Conservation (phyloP, 1,140 invertebrate genomes). For the Halesus radiatus region DNA sequence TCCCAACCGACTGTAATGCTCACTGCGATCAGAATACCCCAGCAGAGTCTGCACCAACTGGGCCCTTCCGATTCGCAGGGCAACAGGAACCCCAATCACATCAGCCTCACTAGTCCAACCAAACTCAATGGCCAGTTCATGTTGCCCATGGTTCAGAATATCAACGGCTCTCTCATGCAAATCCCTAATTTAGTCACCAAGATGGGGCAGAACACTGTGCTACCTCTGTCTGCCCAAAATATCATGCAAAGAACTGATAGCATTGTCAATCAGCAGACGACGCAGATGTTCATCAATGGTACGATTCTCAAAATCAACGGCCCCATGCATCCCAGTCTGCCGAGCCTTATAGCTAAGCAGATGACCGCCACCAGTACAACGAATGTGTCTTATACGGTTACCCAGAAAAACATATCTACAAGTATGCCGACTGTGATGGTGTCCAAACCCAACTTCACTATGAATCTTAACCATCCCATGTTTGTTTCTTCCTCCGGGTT, state of each 20-base stretch:
- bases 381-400: constrained; percentile 49
- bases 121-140: constrained; percentile 68
- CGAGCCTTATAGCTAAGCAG: constrained; percentile 44
- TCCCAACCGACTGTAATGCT: constrained; percentile 68
- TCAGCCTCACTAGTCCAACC: constrained; percentile 65
- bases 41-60: constrained; percentile 59
- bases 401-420: constrained; percentile 49
- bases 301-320: constrained; percentile 67
- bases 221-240: constrained; percentile 58
- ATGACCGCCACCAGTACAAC: constrained; percentile 40
- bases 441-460: constrained; percentile 65
- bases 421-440: constrained; percentile 47
- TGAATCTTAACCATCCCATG: constrained; percentile 66
- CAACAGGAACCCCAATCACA: constrained; percentile 64
- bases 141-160: constrained; percentile 68
- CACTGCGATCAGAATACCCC: constrained; percentile 69
- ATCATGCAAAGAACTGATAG: constrained; percentile 25
- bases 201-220: constrained; percentile 65
- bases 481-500: constrained; percentile 67
- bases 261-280: constrained; percentile 62
- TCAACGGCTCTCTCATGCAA: constrained; percentile 68
- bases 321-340: constrained; percentile 59
- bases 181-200: constrained; percentile 69
- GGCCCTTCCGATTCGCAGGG: constrained; percentile 52
- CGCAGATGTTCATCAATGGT: constrained; percentile 68